These are phyloP conservation scores for Adrianichthys oophorus DNA, from an alignment of 2,797 vertebrate genomes.

Conservation along the genomic window DNA sequence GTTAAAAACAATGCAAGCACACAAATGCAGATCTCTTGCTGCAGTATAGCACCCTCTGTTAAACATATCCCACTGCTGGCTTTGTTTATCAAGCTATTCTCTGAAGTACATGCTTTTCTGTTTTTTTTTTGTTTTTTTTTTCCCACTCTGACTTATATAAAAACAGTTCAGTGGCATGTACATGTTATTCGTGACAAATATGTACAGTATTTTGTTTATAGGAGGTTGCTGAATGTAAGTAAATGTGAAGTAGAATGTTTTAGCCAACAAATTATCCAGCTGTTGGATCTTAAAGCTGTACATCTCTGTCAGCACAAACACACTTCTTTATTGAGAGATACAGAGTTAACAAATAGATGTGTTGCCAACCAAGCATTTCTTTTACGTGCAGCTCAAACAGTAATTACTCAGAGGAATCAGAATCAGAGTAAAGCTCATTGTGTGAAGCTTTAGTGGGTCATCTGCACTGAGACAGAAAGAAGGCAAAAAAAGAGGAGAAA, in stretches of 20 bases:
- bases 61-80: slow-evolving; percentile 35
- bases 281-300: slow-evolving; percentile 26
- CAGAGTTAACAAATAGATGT: slow-evolving; percentile 49
- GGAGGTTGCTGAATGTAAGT: slow-evolving; percentile 5
- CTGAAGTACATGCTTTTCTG: slow-evolving; percentile 31
- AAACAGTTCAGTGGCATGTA: slow-evolving; percentile 20
- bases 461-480: slow-evolving; percentile 32
- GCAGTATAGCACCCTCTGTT: slow-evolving; percentile 39
- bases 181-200: slow-evolving; percentile 25
- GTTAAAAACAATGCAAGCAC: slow-evolving; percentile 18
- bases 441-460: slow-evolving; percentile 50
- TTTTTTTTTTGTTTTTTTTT: too few species aligned
- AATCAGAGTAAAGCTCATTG: slow-evolving; percentile 37
- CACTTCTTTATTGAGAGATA: slow-evolving; percentile 21
- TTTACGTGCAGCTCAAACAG: slow-evolving; percentile 50
- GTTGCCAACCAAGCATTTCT: slow-evolving; percentile 57
- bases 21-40: slow-evolving; percentile 7
- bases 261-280: slow-evolving; percentile 31
- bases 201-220: slow-evolving; percentile 6
- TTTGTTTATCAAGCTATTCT: slow-evolving; percentile 33
- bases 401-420: slow-evolving; percentile 63
- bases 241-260: slow-evolving; percentile 10
- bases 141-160: slow-evolving; percentile 16
- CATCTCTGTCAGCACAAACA: slow-evolving; percentile 43
- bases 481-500: slow-evolving; percentile 15